Evolutionary conservation across 2,888 invertebrate genomes (phyloP).

Genomic region (Heliconius aoede): DNA sequence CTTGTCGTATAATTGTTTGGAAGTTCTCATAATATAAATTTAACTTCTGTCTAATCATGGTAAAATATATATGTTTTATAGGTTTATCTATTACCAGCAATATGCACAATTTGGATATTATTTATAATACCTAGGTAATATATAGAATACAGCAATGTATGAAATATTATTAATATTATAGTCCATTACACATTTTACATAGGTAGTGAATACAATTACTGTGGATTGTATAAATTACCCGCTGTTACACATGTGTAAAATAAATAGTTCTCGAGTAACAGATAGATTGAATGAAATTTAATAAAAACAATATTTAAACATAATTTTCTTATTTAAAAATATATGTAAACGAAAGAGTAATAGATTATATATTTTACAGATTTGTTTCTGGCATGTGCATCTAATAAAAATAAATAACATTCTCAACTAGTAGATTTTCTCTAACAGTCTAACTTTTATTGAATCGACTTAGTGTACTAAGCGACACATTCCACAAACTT

Average conservation of each 20-base stretch:
- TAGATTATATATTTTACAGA: neutral
- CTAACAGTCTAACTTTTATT: slow-evolving; percentile 39
- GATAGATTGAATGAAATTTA: too few relatives aligned
- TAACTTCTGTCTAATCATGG: neutral
- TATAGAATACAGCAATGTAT: too few relatives aligned
- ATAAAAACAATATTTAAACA: neutral
- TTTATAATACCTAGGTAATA: too few relatives aligned
- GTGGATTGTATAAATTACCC: too few relatives aligned
- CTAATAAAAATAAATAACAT: slow-evolving; percentile 27
- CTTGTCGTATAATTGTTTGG: neutral
- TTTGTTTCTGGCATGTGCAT: neutral
- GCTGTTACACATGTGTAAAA: too few relatives aligned
- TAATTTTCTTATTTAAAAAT: neutral
- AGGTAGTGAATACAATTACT: too few relatives aligned
- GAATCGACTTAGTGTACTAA: slow-evolving; percentile 41
- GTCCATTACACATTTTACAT: too few relatives aligned
- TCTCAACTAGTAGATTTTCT: slow-evolving; percentile 35
- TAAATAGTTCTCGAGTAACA: neutral
- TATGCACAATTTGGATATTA: too few relatives aligned
- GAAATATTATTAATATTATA: too few relatives aligned
- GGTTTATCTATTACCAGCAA: too few relatives aligned
- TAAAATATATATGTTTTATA: neutral
- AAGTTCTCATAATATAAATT: neutral
- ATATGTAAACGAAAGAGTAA: neutral
- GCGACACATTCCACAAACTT: slow-evolving; percentile 39